These are phyloP conservation scores for Stenurella melanura DNA, from an alignment of 2,888 invertebrate genomes.

Conservation along the genomic window DNA sequence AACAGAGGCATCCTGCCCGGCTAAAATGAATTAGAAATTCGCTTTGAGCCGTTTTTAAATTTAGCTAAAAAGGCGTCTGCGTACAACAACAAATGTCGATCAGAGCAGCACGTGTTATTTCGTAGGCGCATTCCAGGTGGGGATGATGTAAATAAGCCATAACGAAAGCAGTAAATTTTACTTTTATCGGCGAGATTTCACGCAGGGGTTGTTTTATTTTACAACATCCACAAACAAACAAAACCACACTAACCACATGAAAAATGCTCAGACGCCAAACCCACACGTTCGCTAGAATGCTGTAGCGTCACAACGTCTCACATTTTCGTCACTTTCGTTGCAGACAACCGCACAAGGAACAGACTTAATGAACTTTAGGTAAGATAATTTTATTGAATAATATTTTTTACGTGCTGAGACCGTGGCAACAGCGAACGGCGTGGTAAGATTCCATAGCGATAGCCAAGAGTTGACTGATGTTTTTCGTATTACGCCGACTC, in stretches of 20 bases:
- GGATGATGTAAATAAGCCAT: slow-evolving; percentile 19
- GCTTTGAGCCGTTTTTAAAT: slow-evolving; percentile 13
- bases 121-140: slow-evolving; percentile 13
- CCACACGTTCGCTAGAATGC: not conserved
- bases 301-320: slow-evolving; percentile 13
- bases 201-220: slow-evolving; percentile 26
- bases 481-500: slow-evolving; percentile 45
- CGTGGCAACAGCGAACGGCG: slow-evolving; percentile 45
- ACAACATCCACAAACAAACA: slow-evolving; percentile 1
- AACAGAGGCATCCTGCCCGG: not conserved
- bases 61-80: slow-evolving; percentile 24
- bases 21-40: slow-evolving; percentile 14
- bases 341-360: slow-evolving; percentile 8
- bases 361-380: not conserved
- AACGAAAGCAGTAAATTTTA: slow-evolving; percentile 9
- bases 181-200: slow-evolving; percentile 19
- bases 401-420: slow-evolving; percentile 44
- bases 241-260: slow-evolving; percentile 28
- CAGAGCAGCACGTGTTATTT: slow-evolving; percentile 16
- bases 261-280: not conserved
- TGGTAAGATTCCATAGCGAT: slow-evolving; percentile 41
- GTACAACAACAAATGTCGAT: slow-evolving; percentile 22
- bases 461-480: slow-evolving; percentile 57
- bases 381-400: not conserved
- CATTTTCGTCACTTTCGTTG: slow-evolving; percentile 19